Base-by-base conservation (phyloP, 2,888 invertebrate species). In the Andricus curvator region DNA sequence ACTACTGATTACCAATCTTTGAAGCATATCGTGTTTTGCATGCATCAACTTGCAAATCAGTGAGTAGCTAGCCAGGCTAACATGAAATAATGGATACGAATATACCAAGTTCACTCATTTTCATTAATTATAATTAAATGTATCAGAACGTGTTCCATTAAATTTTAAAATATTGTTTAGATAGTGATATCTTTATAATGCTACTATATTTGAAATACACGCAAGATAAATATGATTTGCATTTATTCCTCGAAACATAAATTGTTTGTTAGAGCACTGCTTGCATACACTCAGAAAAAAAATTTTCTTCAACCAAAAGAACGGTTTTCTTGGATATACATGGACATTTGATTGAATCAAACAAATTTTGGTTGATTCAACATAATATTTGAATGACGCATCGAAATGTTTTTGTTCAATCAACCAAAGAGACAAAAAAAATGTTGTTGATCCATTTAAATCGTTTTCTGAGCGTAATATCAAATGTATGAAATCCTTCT, bases 1-100 rank as follows among this genome's bases (percentile, higher is more conserved):
- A 68, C 25, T 44, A 68, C 41, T 68, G n/a, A 48, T 68, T 68
- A 48, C 44, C 25, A 68, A 68, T 68, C 44, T 17, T 48, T 68
- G 22, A 44, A 48, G 6, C 25, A 48, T 68, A 48, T 25, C 44
- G 17, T 68, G 22, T 25, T 25, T 68, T 48, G 68, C 68, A 68
- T 48, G 25, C 41, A 68, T 44, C 62, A 25, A 25, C 62, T 62
- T 62, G 62, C 22, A 62, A 62, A 62, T 62, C 60, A 68, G 22
- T 67, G 67, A n/a, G 48, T 22, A 48, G n/a, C 13, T 44, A 68
- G 20, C 11, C 25, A 25, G 15, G 17, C 41, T 22, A 1, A 48
- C 22, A 44, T 25, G 22, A 68, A 68, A 68, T 44, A 48, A 25
- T 48, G 41, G 15, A 48, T 15, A 25, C 15, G 25, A 68, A 68